phyloP scores from a whole-genome alignment of 1,140 invertebrate species.

The Sitophilus oryzae region DNA sequence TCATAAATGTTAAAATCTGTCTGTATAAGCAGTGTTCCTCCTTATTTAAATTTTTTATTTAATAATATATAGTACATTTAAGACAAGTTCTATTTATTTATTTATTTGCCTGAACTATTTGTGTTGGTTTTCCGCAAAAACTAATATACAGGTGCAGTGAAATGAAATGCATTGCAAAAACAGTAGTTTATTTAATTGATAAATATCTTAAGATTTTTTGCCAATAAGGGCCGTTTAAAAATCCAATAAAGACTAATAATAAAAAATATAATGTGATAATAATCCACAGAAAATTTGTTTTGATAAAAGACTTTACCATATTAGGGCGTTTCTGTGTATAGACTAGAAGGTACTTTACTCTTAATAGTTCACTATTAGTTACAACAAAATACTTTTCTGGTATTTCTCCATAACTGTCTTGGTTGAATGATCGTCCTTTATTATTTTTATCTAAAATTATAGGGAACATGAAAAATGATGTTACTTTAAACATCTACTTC shows the following conservation, averaged over 20 bases:
- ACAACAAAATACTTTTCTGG: slow-evolving; percentile 70
- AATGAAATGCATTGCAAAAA: too few species aligned
- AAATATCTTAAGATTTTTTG: slow-evolving; percentile 15
- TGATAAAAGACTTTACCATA: slow-evolving; percentile 17
- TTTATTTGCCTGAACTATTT: too few species aligned
- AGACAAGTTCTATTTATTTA: too few species aligned
- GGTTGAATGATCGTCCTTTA: slow-evolving; percentile 40
- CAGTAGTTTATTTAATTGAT: too few species aligned
- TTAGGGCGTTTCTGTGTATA: slow-evolving; percentile 52
- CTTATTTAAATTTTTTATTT: slow-evolving; percentile 18
- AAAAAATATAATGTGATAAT: slow-evolving; percentile 23
- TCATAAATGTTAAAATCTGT: slow-evolving; percentile 12
- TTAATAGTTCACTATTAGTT: slow-evolving; percentile 67
- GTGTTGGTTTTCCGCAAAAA: too few species aligned
- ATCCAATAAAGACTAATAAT: slow-evolving; percentile 24
- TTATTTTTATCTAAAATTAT: slow-evolving; percentile 37
- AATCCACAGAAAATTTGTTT: slow-evolving; percentile 22
- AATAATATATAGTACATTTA: slow-evolving; percentile 12
- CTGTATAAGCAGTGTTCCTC: slow-evolving; percentile 14
- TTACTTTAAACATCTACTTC: slow-evolving; percentile 6
- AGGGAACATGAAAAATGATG: slow-evolving; percentile 3
- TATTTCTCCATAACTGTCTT: slow-evolving; percentile 50
- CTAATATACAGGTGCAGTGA: too few species aligned
- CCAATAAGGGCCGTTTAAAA: slow-evolving; percentile 16
- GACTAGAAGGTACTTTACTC: slow-evolving; percentile 70